Percentiles rank a stretch among this genome's conserved stretches.
Conservation (phyloP, 2,797 vertebrate species). For the Babyrousa celebensis region DNA sequence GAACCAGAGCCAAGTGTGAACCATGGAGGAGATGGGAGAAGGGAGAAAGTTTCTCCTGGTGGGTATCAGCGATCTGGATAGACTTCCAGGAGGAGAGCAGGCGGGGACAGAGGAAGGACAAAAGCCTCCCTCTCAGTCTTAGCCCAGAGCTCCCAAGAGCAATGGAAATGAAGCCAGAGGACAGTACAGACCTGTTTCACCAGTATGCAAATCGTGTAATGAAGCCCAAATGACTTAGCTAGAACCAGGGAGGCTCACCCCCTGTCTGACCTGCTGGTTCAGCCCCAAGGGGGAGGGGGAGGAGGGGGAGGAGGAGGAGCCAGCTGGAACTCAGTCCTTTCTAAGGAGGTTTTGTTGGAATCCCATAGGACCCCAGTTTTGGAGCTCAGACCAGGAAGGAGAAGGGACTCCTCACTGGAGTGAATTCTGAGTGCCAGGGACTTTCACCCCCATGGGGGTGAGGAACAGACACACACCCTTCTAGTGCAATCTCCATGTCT, state of each 20-base stretch:
- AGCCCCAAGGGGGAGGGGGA: not conserved
- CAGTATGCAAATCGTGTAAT: constrained; percentile 82
- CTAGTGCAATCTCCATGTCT: not conserved
- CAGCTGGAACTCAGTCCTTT: not conserved
- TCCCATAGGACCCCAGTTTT: not conserved
- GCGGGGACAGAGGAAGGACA: constrained; percentile 59
- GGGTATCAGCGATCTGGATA: constrained; percentile 4
- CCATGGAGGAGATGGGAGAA: not conserved
- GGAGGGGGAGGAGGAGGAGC: too few relatives aligned
- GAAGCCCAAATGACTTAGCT: constrained; percentile 80
- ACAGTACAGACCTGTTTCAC: constrained; percentile 79
- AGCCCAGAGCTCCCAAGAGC: constrained; percentile 69
- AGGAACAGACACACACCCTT: not conserved
- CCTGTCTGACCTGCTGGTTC: constrained; percentile 32
- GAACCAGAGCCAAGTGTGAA: not conserved
- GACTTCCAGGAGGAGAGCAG: constrained; percentile 66
- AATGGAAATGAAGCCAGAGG: constrained; percentile 71
- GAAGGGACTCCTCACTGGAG: constrained; percentile 25
- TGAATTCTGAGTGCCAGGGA: not conserved
- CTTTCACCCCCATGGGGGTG: not conserved
- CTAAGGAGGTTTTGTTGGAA: constrained; percentile 62
- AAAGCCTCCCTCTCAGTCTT: constrained; percentile 76
- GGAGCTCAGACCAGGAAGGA: not conserved
- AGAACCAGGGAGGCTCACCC: constrained; percentile 68
- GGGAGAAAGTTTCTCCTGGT: constrained; percentile 10